Evolutionary conservation across 2,797 vertebrate species (phyloP).

Genomic region (Pseudotriccus pelzelni): DNA sequence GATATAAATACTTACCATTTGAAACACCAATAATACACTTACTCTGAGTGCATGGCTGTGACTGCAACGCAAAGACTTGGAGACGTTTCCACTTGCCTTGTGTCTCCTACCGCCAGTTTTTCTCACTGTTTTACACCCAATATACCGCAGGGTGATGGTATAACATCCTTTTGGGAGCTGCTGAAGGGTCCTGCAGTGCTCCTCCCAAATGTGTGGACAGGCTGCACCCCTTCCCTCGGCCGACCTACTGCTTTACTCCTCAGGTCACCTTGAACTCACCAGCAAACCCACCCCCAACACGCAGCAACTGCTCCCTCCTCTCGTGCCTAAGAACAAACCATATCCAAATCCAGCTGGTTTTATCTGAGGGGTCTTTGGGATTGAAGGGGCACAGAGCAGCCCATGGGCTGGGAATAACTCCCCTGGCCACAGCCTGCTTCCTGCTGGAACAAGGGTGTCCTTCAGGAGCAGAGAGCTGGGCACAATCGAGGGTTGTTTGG

Average conservation of each 20-base stretch:
- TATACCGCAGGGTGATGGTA: fast-evolving
- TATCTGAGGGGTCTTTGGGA: not conserved
- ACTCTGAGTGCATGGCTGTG: not conserved
- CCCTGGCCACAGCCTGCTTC: not conserved
- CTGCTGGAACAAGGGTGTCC: not conserved
- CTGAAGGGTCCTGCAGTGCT: not conserved
- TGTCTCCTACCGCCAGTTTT: not conserved
- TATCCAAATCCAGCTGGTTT: not conserved
- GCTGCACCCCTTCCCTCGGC: not conserved
- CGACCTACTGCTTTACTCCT: fast-evolving
- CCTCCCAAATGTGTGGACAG: fast-evolving
- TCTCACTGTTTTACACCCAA: fast-evolving
- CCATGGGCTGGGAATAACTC: not conserved
- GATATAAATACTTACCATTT: not conserved
- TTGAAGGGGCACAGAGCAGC: not conserved
- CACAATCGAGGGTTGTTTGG: not conserved
- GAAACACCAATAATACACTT: not conserved
- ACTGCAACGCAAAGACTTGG: not conserved
- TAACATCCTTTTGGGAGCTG: not conserved
- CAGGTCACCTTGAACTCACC: fast-evolving
- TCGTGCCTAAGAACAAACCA: fast-evolving
- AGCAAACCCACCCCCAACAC: fast-evolving
- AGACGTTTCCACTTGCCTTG: not conserved
- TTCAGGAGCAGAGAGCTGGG: not conserved
- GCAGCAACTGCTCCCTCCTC: not conserved